A percentile compares a stretch with the other conserved stretches of the same genome.
Conservation (phyloP, 1,140 invertebrate species). For the Caenorhabditis remanei region DNA sequence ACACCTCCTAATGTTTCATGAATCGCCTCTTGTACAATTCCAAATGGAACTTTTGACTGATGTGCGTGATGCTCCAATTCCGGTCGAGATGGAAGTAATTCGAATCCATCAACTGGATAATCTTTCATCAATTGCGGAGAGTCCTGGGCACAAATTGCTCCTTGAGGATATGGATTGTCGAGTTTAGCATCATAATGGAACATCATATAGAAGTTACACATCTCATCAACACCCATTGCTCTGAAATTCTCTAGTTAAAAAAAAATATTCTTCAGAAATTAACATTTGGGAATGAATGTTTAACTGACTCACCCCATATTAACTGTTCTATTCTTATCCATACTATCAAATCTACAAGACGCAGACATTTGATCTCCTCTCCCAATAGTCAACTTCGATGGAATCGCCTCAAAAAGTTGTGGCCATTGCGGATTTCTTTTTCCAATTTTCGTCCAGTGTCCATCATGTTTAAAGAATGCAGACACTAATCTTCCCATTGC, state of each 20-base stretch:
- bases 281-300: background rate
- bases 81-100: conserved; percentile 73
- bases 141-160: conserved; percentile 69
- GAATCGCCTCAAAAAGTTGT: conserved; percentile 73
- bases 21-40: conserved; percentile 70
- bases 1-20: conserved; percentile 66
- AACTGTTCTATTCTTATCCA: conserved; percentile 70
- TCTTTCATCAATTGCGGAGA: conserved; percentile 58
- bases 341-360: conserved; percentile 75
- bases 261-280: too few relatives aligned
- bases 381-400: conserved; percentile 66
- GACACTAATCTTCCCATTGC: conserved; percentile 76
- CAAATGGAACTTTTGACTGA: conserved; percentile 72
- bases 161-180: conserved; percentile 75
- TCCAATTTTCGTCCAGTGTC: conserved; percentile 76
- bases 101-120: conserved; percentile 73
- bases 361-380: conserved; percentile 76
- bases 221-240: conserved; percentile 74
- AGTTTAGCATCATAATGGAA: conserved; percentile 73
- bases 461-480: conserved; percentile 74
- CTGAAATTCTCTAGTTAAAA: conserved; percentile 63
- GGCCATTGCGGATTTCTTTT: conserved; percentile 79
- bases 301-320: conserved; percentile 71
- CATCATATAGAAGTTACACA: conserved; percentile 79
- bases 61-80: conserved; percentile 77